A percentile compares a stretch with the other conserved stretches of the same genome.
These are phyloP conservation scores for Rhinogobius similis DNA, from an alignment of 2,113 vertebrate species.

Conservation along the genomic window DNA sequence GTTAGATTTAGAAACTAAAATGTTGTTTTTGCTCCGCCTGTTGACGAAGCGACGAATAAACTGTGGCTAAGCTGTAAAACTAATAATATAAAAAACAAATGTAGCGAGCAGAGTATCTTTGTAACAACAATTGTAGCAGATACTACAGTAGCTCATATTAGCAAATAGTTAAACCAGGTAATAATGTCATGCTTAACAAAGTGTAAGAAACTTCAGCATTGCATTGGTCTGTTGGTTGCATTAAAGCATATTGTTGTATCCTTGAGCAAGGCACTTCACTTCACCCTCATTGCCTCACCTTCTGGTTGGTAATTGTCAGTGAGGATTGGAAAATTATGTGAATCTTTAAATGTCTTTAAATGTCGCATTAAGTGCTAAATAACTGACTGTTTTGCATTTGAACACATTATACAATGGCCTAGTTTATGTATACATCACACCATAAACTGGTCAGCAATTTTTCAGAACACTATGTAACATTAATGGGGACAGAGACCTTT, in stretches of 20 bases:
- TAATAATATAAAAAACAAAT: too few relatives aligned
- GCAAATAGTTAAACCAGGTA: too few relatives aligned
- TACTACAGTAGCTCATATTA: too few relatives aligned
- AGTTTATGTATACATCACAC: background rate
- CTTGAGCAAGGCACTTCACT: background rate
- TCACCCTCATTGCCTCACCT: background rate
- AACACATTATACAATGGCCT: background rate
- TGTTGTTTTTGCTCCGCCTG: background rate
- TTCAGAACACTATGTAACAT: background rate
- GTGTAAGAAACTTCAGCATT: background rate
- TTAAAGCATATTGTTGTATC: background rate
- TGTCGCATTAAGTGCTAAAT: background rate
- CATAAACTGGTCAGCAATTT: background rate
- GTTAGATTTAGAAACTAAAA: background rate
- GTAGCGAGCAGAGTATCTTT: too few relatives aligned
- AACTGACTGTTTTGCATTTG: background rate
- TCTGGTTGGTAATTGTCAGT: background rate
- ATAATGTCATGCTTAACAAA: too few relatives aligned
- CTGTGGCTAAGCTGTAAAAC: background rate
- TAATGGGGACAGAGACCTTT: background rate
- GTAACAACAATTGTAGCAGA: too few relatives aligned
- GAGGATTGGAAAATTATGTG: background rate
- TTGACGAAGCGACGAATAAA: background rate
- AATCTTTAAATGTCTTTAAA: background rate
- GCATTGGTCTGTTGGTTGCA: background rate